phyloP scores from a whole-genome alignment of 2,113 vertebrate species.

The Petaurus breviceps region DNA sequence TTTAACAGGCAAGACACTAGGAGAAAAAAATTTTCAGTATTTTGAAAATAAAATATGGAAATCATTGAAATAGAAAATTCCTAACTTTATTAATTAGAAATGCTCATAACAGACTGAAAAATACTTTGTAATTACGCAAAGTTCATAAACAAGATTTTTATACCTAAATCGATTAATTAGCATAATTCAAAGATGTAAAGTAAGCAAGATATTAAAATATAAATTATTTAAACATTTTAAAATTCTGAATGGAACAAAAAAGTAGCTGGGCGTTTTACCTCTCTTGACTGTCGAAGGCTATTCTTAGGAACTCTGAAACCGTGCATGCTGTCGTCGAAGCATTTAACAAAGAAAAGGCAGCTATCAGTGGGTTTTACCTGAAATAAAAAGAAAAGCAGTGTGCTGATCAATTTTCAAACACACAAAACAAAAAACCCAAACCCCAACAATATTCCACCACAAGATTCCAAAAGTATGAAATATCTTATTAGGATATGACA shows the following conservation, averaged over 20 bases:
- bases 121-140: background rate
- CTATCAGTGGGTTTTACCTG: conserved; percentile 91
- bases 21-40: background rate
- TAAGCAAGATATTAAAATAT: background rate
- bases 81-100: background rate
- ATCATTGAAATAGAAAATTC: background rate
- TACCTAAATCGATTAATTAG: background rate
- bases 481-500: background rate
- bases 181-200: background rate
- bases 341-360: conserved; percentile 93
- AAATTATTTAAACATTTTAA: background rate
- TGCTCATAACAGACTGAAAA: background rate
- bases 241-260: conserved; percentile 20
- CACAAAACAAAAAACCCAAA: background rate
- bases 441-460: background rate
- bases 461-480: conserved; percentile 31
- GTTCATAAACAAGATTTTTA: conserved; percentile 18
- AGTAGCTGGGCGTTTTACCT: conserved; percentile 82
- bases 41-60: background rate
- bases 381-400: conserved; percentile 58
- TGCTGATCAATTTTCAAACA: background rate
- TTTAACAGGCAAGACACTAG: background rate
- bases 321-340: conserved; percentile 95
- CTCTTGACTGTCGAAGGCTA: conserved; percentile 87
- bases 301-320: conserved; percentile 94